phyloP scores from a whole-genome alignment of 1,140 invertebrate genomes.

The Heliconius nattereri region DNA sequence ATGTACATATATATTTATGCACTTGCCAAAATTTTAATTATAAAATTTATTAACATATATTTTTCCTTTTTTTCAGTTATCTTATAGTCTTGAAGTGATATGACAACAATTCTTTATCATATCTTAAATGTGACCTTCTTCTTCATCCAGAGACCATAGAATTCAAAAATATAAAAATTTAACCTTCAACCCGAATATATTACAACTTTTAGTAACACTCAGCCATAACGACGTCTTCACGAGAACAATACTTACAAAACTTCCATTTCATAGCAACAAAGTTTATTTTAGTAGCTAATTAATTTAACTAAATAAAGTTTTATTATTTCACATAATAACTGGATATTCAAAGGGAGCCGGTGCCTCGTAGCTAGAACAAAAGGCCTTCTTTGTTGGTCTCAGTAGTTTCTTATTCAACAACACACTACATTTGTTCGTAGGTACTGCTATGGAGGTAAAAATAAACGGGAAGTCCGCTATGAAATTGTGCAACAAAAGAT shows the following conservation, averaged over 20 bases:
- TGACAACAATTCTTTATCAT: too few species aligned
- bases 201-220: background rate
- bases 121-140: too few species aligned
- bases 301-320: conserved; percentile 11
- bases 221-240: background rate
- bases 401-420: conserved; percentile 6
- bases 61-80: too few species aligned
- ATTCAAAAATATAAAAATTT: background rate
- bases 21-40: too few species aligned
- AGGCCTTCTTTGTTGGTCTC: conserved; percentile 3
- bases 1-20: too few species aligned
- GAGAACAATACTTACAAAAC: background rate
- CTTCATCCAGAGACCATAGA: too few species aligned
- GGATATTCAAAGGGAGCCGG: background rate
- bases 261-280: background rate
- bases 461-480: background rate
- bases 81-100: too few species aligned
- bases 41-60: too few species aligned
- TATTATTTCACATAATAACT: conserved; percentile 9
- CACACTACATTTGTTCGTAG: conserved; percentile 3
- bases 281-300: conserved; percentile 11
- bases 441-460: background rate
- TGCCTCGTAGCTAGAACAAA: conserved; percentile 6
- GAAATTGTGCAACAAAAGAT: conserved; percentile 1
- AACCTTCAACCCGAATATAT: background rate